Evolutionary conservation across 2,113 vertebrate genomes (phyloP).

Genomic region (human (Homo sapiens)): GRCh38 chrX:79034501-79035000

Average conservation of each 20-base stretch:
- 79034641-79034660: neutral
- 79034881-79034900: conserved; percentile 48
- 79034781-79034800: conserved; percentile 58
- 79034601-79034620: neutral
- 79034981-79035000: conserved; percentile 73
- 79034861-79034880: conserved; percentile 57
- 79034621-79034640: neutral
- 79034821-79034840: conserved; percentile 72
- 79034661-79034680: neutral
- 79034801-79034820: conserved; percentile 64
- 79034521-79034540: neutral
- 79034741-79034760: conserved; percentile 39
- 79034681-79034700: conserved; percentile 17
- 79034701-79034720: conserved; percentile 17
- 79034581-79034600: neutral
- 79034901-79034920: conserved; percentile 48
- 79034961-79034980: conserved; percentile 52
- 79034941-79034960: conserved; percentile 64
- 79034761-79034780: conserved; percentile 51
- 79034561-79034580: conserved; percentile 41
- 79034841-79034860: conserved; percentile 62
- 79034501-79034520: neutral
- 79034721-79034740: conserved; percentile 36
- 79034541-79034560: neutral
- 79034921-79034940: conserved; percentile 57